Base-by-base conservation (phyloP, 2,797 vertebrate genomes). In the Rallus crepitans region DNA sequence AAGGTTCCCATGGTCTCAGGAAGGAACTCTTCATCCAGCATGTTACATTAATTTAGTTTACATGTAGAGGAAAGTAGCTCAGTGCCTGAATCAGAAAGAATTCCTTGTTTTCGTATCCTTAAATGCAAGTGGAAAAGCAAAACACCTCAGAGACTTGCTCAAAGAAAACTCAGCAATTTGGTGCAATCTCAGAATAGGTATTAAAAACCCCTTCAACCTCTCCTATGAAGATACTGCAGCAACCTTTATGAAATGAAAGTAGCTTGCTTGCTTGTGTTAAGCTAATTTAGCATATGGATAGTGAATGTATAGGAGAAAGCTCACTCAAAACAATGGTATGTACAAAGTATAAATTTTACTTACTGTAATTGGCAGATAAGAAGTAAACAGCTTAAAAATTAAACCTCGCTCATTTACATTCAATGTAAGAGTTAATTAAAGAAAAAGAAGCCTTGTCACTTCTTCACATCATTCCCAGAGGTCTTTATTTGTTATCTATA, bases 201-300 rank as follows among this genome's bases (percentile, higher is more conserved):
- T 15, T 8, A 35, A 48, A 63, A 10, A 0, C 0, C 0, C 10
- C 11, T 45, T 59, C 25, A 84, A 31, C 4, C 2, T 3, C 10
- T 66, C 7, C 17, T 30, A 20, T 7, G 25, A 72, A 39, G 12
- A 37, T 66, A 25, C 1, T 91, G 5, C 24, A 79, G 52, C 59
- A 75, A 56, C 24, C 24, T 48, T 7, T 19, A n/a, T 52, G 64
- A 76, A 79, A 53, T 75, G 24, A 79, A 30, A 79, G 10, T 23
- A 59, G 3, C 3, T 63, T 68, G 20, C 4, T 59, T 73, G 9
- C 20, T 78, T 83, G 6, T 61, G 31, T 61, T 88, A 47, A 53
- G 18, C 9, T 80, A 19, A 56, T 52, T 69, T 42, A 45, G 5
- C 21, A 3, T 63, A 50, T 14, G 23, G 18, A 33, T 76, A 65